A percentile compares a stretch with the other conserved stretches of the same genome.
Evolutionary conservation across 92 coral and sea anemone genomes (phyloP).

Genomic region (Actinostola sp.): DNA sequence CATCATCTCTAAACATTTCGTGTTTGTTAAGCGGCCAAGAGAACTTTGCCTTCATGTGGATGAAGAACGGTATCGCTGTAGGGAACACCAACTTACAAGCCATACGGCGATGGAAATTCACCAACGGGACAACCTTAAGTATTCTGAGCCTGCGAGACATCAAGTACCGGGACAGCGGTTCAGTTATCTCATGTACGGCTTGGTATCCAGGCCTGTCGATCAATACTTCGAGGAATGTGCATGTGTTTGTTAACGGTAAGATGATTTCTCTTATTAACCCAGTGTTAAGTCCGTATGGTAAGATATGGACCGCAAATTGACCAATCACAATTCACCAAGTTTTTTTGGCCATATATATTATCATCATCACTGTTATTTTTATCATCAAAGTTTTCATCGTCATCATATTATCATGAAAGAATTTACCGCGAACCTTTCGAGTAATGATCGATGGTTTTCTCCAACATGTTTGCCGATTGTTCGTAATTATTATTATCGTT

Average conservation of each 20-base stretch:
- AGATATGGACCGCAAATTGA: too few species aligned
- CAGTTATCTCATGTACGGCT: constrained; percentile 80
- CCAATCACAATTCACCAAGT: too few species aligned
- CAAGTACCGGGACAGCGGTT: constrained; percentile 80
- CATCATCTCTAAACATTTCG: constrained; percentile 69
- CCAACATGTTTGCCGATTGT: too few species aligned
- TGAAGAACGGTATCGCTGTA: constrained; percentile 63
- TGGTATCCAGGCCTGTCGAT: constrained; percentile 79
- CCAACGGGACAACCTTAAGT: constrained; percentile 63
- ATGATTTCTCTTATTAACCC: too few species aligned
- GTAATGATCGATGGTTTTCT: too few species aligned
- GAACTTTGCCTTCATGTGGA: constrained; percentile 70
- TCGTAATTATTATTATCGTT: neutral
- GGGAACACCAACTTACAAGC: constrained; percentile 16
- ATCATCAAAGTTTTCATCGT: too few species aligned
- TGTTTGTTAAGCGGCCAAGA: constrained; percentile 83
- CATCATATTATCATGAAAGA: too few species aligned
- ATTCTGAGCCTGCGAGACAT: constrained; percentile 67
- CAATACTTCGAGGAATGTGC: constrained; percentile 79
- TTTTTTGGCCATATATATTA: too few species aligned
- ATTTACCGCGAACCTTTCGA: too few species aligned
- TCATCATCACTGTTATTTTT: too few species aligned
- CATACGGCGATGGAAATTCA: constrained; percentile 14
- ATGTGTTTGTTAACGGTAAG: constrained; percentile 76
- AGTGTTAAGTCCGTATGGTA: too few species aligned